phyloP scores from a whole-genome alignment of 2,888 invertebrate genomes.

The Lasioglossum malachurum region DNA sequence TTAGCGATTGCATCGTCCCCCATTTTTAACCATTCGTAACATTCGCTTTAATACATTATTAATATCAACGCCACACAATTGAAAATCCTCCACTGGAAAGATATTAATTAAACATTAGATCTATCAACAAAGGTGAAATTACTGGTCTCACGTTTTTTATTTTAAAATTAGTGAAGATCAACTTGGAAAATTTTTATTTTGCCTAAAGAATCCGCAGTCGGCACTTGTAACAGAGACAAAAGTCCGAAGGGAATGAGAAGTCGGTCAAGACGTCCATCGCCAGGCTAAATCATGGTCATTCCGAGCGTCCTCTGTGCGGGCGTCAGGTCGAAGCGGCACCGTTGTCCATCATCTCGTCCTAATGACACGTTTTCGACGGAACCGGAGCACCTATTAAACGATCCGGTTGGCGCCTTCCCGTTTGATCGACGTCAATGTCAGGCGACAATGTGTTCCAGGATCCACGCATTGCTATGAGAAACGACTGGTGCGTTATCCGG shows the following conservation, averaged over 20 bases:
- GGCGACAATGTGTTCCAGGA: neutral
- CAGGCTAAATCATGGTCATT: neutral
- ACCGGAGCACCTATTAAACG: conserved; percentile 34
- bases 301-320: neutral
- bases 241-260: neutral
- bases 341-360: conserved; percentile 32
- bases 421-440: conserved; percentile 31
- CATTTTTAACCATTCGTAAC: neutral
- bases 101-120: neutral
- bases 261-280: neutral
- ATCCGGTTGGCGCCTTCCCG: conserved; percentile 15
- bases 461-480: conserved; percentile 16
- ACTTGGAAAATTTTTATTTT: neutral
- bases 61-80: neutral
- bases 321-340: neutral
- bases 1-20: neutral
- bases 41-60: neutral
- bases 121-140: neutral
- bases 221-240: neutral
- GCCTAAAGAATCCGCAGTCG: neutral
- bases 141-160: neutral
- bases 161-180: neutral
- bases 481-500: conserved; percentile 28
- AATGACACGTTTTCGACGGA: conserved; percentile 44
- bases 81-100: neutral